Evolutionary conservation across 2,797 vertebrate genomes (phyloP).

Genomic region (Enteromius radiatus): DNA sequence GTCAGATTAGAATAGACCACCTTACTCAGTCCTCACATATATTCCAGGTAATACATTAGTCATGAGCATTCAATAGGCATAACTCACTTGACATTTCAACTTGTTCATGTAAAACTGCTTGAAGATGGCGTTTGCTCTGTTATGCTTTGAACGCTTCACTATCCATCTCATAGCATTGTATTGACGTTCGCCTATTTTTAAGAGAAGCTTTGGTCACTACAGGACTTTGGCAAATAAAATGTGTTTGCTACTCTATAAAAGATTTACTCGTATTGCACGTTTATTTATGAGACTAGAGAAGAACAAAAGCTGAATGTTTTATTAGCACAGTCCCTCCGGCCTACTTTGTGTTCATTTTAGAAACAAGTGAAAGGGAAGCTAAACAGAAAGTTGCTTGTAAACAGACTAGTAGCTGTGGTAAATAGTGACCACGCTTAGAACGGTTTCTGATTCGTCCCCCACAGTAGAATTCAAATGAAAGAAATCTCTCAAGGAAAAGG

Average conservation of each 20-base stretch:
- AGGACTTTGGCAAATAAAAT: constrained; percentile 62
- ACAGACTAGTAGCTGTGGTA: neutral
- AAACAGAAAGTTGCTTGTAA: constrained; percentile 20
- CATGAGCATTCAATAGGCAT: neutral
- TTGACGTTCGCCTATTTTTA: constrained; percentile 60
- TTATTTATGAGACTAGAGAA: constrained; percentile 59
- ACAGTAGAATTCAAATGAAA: constrained; percentile 24
- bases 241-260: constrained; percentile 65
- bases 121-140: neutral
- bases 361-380: constrained; percentile 49
- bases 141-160: neutral
- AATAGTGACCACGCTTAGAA: neutral
- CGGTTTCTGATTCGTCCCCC: constrained; percentile 2
- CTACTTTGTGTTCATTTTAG: constrained; percentile 68
- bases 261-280: constrained; percentile 63
- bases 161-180: constrained; percentile 9
- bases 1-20: constrained; percentile 23
- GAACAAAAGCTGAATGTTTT: constrained; percentile 71
- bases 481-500: constrained; percentile 12
- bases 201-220: constrained; percentile 54
- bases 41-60: constrained; percentile 2
- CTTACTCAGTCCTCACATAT: neutral
- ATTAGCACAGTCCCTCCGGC: constrained; percentile 69
- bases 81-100: constrained; percentile 26
- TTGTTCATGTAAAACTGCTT: neutral